Evolutionary conservation across 2,888 invertebrate species (phyloP), one percentile per base, ranked within the genome.

Genomic region (Scrobipalpa atriplicella): DNA sequence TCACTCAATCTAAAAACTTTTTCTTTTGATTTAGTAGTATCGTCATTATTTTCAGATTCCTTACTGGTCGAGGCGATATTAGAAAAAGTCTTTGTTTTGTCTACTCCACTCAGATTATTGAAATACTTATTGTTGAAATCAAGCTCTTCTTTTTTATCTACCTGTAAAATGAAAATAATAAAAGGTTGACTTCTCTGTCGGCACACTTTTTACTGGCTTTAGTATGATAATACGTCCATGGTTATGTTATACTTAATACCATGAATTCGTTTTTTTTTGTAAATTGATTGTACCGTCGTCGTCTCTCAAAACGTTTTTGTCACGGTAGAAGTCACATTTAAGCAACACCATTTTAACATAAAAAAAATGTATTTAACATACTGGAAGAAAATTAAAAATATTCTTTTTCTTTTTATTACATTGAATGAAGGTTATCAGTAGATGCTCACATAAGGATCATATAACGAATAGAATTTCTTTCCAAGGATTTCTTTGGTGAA

Each of bases 381-480:
- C 38, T 8, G 3, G 38, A 3, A 1, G 11, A 10, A 43, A 43
- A 1, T 43, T 43, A 3, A 43, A 43, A 43, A 43, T 43, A 7
- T 38, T 8, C 38, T 38, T 38, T 38, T 38, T 3, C 38, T 38
- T 38, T 38, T 38, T 38, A 3, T 38, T 38, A 38, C 2, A 51
- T 51, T 16, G 8, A 51, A 16, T 16, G 51, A 16, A 18, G 8
- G 8, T 13, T 6, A 18, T 36, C 16, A 10, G n/a, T 38, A 36
- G 38, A 58, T 71, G 82, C 86, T 70, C 79, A 90, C 92, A 72
- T 84, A 89, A 13, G 93, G 89, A 75, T 93, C 87, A 68, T 92
- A 90, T 2, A 94, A 78, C 19, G 83, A 76, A 68, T 93, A 94
- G 68, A 79, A 84, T 41, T 80, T 84, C 67, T 83, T 86, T 1